Percentiles rank a stretch among this genome's conserved stretches.
Evolutionary conservation across 2,888 invertebrate species (phyloP).

Genomic region (Tortricodes alternella): DNA sequence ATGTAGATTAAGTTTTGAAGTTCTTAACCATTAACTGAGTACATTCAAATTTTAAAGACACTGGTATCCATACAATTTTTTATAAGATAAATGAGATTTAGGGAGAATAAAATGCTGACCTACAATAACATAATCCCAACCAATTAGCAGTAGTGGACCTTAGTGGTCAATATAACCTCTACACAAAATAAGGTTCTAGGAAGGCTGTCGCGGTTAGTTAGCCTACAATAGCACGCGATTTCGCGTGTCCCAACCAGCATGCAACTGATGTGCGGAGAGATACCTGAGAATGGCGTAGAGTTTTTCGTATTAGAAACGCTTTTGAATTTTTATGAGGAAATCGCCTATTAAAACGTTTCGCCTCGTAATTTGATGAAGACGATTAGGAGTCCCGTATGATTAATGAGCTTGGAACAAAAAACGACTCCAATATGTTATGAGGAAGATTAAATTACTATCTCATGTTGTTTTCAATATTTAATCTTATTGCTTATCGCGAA

Average conservation of each 20-base stretch:
- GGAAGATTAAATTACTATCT: conserved; percentile 7
- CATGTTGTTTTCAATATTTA: too few relatives aligned
- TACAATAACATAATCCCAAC: not conserved
- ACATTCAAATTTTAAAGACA: too few relatives aligned
- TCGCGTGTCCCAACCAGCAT: conserved; percentile 35
- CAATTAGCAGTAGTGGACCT: conserved; percentile 15
- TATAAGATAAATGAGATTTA: too few relatives aligned
- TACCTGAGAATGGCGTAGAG: conserved; percentile 20
- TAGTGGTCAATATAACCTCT: conserved; percentile 18
- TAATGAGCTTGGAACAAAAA: conserved; percentile 9
- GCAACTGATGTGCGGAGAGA: conserved; percentile 30
- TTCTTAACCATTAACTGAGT: too few relatives aligned
- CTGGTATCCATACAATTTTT: too few relatives aligned
- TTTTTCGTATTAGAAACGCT: conserved; percentile 23
- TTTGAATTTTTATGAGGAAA: conserved; percentile 16
- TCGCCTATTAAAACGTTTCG: conserved; percentile 20
- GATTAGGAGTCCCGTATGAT: conserved; percentile 7
- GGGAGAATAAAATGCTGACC: too few relatives aligned
- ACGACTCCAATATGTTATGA: not conserved
- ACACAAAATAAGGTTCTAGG: conserved; percentile 30
- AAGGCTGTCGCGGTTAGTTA: conserved; percentile 32
- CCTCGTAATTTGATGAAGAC: conserved; percentile 10
- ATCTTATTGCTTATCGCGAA: too few relatives aligned
- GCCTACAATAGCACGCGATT: conserved; percentile 31
- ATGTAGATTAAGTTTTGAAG: not conserved